phyloP scores from a whole-genome alignment of 2,888 invertebrate genomes.

The Thereva unica region DNA sequence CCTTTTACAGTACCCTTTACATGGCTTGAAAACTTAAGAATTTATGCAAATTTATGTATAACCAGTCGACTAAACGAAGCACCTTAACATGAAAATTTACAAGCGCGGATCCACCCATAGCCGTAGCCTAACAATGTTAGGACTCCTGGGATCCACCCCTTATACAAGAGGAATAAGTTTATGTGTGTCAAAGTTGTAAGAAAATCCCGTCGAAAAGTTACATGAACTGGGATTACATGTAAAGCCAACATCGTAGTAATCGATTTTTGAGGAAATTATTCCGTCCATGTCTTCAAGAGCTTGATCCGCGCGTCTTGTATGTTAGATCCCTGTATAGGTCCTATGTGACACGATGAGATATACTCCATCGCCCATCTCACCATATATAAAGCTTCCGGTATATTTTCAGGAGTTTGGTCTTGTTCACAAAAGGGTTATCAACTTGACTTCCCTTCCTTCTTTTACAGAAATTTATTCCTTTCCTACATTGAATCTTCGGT shows the following conservation, averaged over 20 bases:
- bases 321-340: slow-evolving; percentile 1
- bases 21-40: slow-evolving; percentile 21
- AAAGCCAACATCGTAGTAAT: slow-evolving; percentile 19
- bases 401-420: too few species aligned
- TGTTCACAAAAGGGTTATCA: too few species aligned
- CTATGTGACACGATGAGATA: slow-evolving; percentile 7
- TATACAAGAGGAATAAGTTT: slow-evolving; percentile 10
- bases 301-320: slow-evolving; percentile 1
- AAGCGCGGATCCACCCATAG: slow-evolving; percentile 13
- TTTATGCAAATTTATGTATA: slow-evolving; percentile 37
- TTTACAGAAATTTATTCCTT: too few species aligned
- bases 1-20: slow-evolving; percentile 16
- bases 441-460: too few species aligned
- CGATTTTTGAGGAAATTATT: slow-evolving; percentile 33
- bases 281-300: slow-evolving; percentile 16
- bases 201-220: slow-evolving; percentile 36
- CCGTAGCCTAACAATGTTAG: slow-evolving; percentile 23
- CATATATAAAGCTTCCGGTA: too few species aligned
- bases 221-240: slow-evolving; percentile 29
- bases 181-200: slow-evolving; percentile 32
- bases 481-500: too few species aligned
- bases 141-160: slow-evolving; percentile 3
- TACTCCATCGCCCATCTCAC: background rate
- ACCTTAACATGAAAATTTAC: slow-evolving; percentile 34
- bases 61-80: slow-evolving; percentile 33